Evolutionary conservation across 1,140 invertebrate genomes (phyloP), one percentile per base, ranked within the genome.

Genomic region (Bombus sibiricus): DNA sequence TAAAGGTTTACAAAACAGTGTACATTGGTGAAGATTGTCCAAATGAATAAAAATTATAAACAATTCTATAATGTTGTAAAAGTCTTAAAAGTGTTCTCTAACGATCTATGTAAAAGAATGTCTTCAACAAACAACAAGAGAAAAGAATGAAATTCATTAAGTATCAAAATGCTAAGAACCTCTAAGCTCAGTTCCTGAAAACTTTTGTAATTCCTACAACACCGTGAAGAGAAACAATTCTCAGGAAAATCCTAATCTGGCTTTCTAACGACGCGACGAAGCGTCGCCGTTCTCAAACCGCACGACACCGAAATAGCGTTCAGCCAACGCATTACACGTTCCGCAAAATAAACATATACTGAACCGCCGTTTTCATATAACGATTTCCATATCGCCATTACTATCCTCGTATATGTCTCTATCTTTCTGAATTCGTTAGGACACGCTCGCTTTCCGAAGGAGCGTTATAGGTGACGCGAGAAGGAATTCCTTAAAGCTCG

Each of bases 141-240:
- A 15, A 25, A 22, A 8, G 2, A 69, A 34, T 39, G 2, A 6
- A 6, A 3, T 34, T 25, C 4, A 4, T 32, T 2, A 10, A 25
- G n/a, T 47, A 68, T 41, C 6, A 37, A 37, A 79, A 66, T 79
- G 68, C 32, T 22, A 13, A 9, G 15, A 34, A 41, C 9, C 8
- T 47, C 6, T 47, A 47, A 18, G 47, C 5, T 18, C 0, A 47
- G 59, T 18, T 68, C 32, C 81, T 12, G 41, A 9, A 43, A 57
- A 68, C 32, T 37, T 12, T 6, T 62, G 59, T 77, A 77, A 83
- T 53, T 76, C 73, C 57, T 28, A 3, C 37, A 77, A 78, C 74
- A 43, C 37, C 28, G 6, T 47, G 3, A n/a, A n/a, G 59, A 32
- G 62, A 39, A 68, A 32, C 43, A 28, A 12, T 57, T 47, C 28